A percentile compares a stretch with the other conserved stretches of the same genome.
Conservation (phyloP, 2,113 vertebrate genomes). For the Ia io region DNA sequence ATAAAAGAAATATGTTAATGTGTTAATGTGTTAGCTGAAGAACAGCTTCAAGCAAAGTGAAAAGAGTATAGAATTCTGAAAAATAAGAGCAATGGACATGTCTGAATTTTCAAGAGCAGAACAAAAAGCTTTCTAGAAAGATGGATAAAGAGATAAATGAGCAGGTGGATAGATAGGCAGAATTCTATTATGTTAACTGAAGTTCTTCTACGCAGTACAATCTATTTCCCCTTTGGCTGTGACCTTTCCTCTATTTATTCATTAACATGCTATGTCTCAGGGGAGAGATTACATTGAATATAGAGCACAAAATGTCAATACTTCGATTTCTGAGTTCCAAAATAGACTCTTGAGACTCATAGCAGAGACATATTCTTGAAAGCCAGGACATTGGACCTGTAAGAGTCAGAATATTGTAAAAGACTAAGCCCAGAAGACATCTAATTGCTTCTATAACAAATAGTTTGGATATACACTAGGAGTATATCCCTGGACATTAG, state of each 20-base stretch:
- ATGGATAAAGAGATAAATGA: neutral
- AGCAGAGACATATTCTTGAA: conserved; percentile 38
- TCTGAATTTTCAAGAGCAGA: neutral
- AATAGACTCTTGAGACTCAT: conserved; percentile 37
- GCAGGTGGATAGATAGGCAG: neutral
- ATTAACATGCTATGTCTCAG: conserved; percentile 22
- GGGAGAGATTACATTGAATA: neutral
- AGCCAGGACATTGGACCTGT: conserved; percentile 6
- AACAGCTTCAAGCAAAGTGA: neutral
- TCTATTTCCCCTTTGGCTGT: conserved; percentile 2
- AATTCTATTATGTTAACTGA: conserved; percentile 6
- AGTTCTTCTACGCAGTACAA: neutral
- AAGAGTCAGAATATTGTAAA: neutral
- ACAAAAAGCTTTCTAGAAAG: neutral
- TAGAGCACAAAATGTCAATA: conserved; percentile 35
- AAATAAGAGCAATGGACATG: neutral
- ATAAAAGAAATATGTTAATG: neutral
- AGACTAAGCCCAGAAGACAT: neutral
- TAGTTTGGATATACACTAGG: neutral
- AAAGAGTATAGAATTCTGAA: neutral
- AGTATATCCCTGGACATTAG: neutral
- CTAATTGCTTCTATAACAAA: neutral
- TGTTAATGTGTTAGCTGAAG: neutral
- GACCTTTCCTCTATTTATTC: neutral
- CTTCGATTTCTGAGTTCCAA: conserved; percentile 27